Percentiles rank a stretch among this genome's conserved stretches.
Conservation (phyloP, 2,888 invertebrate species). For the Spicauda simplicius region DNA sequence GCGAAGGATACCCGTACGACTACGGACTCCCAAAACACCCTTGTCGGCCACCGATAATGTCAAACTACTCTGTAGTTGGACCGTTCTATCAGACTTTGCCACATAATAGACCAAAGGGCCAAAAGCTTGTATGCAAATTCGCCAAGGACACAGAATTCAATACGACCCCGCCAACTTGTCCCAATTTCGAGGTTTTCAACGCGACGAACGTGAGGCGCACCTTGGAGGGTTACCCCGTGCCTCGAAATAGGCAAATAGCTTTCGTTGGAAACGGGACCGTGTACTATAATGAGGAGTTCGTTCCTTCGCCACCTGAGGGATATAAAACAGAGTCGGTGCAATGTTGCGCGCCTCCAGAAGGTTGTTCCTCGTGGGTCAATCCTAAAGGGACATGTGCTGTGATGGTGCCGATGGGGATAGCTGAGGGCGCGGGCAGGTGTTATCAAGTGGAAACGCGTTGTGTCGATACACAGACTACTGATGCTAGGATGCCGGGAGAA, state of each 20-base stretch:
- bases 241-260: constrained; percentile 79
- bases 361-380: constrained; percentile 74
- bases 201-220: constrained; percentile 89
- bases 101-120: constrained; percentile 87
- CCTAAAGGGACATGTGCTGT: constrained; percentile 83
- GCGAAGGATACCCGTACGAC: constrained; percentile 92
- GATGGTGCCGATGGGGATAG: constrained; percentile 76
- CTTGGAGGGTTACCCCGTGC: constrained; percentile 91
- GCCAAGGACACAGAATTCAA: constrained; percentile 81
- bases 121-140: constrained; percentile 78
- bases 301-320: constrained; percentile 89
- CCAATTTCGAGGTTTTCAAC: constrained; percentile 74
- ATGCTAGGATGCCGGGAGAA: constrained; percentile 73
- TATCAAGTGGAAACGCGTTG: constrained; percentile 85
- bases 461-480: constrained; percentile 86
- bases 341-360: constrained; percentile 74
- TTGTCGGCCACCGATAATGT: constrained; percentile 74
- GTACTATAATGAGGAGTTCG: constrained; percentile 84
- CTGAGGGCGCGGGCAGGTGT: constrained; percentile 75
- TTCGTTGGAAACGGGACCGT: constrained; percentile 77
- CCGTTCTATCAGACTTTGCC: constrained; percentile 91
- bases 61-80: constrained; percentile 74
- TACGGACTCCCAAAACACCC: constrained; percentile 89
- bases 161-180: constrained; percentile 64
- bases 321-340: constrained; percentile 86